These are phyloP conservation scores for Struthio camelus DNA, from an alignment of 2,113 vertebrate genomes.

Conservation along the genomic window DNA sequence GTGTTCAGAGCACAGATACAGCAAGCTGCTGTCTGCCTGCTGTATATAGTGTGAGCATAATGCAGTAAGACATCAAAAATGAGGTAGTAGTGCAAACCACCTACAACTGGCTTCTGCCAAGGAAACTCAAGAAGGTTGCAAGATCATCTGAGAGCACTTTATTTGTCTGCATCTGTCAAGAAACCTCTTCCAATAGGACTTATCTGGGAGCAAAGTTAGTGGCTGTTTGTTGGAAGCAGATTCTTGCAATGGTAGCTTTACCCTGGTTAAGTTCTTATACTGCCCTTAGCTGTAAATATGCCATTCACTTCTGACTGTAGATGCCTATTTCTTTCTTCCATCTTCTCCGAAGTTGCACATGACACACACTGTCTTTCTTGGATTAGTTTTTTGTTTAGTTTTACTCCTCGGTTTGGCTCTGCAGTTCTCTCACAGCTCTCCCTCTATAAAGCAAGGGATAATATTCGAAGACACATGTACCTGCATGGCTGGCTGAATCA, in stretches of 20 bases:
- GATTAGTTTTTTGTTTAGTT: not conserved
- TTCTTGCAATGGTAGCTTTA: not conserved
- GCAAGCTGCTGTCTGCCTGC: not conserved
- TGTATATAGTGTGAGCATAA: not conserved
- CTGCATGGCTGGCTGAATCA: not conserved
- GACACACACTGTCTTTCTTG: not conserved
- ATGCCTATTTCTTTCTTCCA: not conserved
- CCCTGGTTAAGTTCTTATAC: not conserved
- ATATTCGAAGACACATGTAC: not conserved
- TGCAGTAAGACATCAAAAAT: not conserved
- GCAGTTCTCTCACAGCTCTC: not conserved
- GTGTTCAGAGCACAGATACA: not conserved
- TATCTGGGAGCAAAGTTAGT: not conserved
- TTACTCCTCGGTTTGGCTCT: not conserved
- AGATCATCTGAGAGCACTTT: not conserved
- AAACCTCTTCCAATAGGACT: not conserved
- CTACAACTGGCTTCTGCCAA: not conserved
- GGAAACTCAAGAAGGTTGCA: not conserved
- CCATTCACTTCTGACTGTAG: not conserved
- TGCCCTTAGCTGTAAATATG: not conserved
- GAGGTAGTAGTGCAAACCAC: not conserved
- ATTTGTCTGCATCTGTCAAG: not conserved
- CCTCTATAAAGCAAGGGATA: not conserved
- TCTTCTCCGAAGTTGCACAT: not conserved
- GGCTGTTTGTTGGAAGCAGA: not conserved